Evolutionary conservation across 2,888 invertebrate species (phyloP), one percentile per base, ranked within the genome.

Genomic region (Panopea generosa): DNA sequence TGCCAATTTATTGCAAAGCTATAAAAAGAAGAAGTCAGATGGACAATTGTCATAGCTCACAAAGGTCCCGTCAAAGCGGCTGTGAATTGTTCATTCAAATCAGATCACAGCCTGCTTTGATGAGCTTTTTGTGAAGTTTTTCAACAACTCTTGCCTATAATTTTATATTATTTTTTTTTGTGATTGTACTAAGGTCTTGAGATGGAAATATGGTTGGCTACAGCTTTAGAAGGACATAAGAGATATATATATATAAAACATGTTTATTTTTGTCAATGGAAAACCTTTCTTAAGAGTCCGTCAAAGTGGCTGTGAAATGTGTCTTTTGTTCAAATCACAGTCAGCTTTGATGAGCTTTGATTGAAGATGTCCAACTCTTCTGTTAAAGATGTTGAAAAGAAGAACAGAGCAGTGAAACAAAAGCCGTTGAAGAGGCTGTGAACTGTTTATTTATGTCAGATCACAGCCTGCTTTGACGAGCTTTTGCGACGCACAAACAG

Each of bases 401-500:
- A n/a, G n/a, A n/a, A n/a, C n/a, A n/a, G n/a, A n/a, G n/a, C n/a
- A n/a, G n/a, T n/a, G n/a, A 45, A 20, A 45, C 16, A 45, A 20
- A 20, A 47, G 43, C 33, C 73, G 56, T 62, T 57, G 47, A 61
- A 67, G 45, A 26, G 56, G 72, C 47, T 59, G 67, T 66, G 70
- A 70, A 70, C 70, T 67, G 67, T 50, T 47, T 22, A 33, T 22
- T 7, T 18, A 26, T 1, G 26, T 43, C 77, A 70, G 70, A 80
- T 80, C 80, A 80, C 80, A 80, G 76, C 76, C 75, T 72, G 78
- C 78, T 82, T 82, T 78, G 81, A 75, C 68, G 77, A 77, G 77
- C 73, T 49, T 62, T 59, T 26, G 50, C 14, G 55, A n/a, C 43
- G 33, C 33, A 11, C 33, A 33, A 33, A 43, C 24, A 40, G 16